Conservation (phyloP, 2,113 vertebrate species). For the Murina feae region DNA sequence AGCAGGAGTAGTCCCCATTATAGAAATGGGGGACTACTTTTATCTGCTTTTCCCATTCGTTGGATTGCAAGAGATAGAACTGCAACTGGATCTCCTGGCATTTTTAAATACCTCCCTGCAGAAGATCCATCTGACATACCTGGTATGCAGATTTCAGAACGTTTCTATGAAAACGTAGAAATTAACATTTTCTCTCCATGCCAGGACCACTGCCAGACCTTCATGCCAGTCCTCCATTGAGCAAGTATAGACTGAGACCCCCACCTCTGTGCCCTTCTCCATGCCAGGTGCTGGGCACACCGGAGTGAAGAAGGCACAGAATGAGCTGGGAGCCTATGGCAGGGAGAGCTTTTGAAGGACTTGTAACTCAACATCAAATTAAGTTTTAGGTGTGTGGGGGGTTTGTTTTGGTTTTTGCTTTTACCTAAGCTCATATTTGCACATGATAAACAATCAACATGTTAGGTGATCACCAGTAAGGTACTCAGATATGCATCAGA, state of each 20-base stretch:
- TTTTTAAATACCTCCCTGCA: neutral
- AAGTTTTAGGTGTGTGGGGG: neutral
- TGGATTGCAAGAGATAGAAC: neutral
- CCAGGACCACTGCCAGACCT: neutral
- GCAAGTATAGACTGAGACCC: neutral
- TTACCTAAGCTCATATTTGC: neutral
- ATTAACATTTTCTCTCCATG: neutral
- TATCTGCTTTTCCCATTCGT: neutral
- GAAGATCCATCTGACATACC: neutral
- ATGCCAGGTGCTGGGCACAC: neutral
- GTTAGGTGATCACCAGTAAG: neutral
- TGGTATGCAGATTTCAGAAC: neutral
- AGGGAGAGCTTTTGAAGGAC: neutral
- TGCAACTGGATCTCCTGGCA: no score
- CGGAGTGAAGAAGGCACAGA: neutral
- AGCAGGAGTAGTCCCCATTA: neutral
- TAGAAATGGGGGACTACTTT: neutral
- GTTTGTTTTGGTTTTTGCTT: neutral
- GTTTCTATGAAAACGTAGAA: neutral
- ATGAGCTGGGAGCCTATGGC: neutral
- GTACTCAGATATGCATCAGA: neutral
- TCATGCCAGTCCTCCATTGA: neutral
- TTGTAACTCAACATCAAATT: neutral
- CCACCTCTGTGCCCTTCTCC: rapidly evolving
- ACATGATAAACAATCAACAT: neutral